phyloP scores from a whole-genome alignment of 1,140 invertebrate genomes.

The Brachionus rubens region DNA sequence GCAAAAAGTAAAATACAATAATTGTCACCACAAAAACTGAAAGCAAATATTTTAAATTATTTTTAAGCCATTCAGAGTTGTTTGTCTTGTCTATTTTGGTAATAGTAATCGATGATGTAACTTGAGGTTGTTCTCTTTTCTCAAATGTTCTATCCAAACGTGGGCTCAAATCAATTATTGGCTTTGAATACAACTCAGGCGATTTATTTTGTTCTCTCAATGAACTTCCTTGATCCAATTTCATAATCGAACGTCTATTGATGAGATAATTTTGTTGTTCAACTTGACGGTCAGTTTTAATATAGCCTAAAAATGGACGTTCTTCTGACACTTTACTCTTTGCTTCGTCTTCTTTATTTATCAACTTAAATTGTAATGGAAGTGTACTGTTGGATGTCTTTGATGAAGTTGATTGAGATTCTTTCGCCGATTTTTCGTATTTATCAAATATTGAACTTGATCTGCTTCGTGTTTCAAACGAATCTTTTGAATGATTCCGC shows the following conservation, averaged over 20 bases:
- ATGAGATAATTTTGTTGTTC: not conserved
- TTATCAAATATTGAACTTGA: not conserved
- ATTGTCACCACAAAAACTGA: not conserved
- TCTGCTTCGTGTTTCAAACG: not conserved
- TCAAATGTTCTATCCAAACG: not conserved
- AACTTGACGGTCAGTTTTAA: not conserved
- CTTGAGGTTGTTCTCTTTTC: not conserved
- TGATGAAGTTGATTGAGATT: not conserved
- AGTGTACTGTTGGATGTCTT: not conserved
- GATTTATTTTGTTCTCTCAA: not conserved
- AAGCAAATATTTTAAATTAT: slow-evolving; percentile 3
- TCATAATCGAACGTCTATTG: not conserved
- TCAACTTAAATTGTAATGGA: slow-evolving; percentile 1
- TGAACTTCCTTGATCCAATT: not conserved
- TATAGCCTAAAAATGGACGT: not conserved
- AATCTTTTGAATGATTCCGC: not conserved
- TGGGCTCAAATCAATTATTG: slow-evolving; percentile 6
- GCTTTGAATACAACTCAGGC: not conserved
- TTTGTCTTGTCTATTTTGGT: not conserved
- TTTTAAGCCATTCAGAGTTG: not conserved
- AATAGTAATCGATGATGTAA: not conserved
- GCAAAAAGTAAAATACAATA: slow-evolving; percentile 25
- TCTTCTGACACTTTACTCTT: not conserved
- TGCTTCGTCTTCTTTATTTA: slow-evolving; percentile 9
- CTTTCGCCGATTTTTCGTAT: not conserved